Conservation (phyloP, 2,797 vertebrate genomes). For the Emys orbicularis region DNA sequence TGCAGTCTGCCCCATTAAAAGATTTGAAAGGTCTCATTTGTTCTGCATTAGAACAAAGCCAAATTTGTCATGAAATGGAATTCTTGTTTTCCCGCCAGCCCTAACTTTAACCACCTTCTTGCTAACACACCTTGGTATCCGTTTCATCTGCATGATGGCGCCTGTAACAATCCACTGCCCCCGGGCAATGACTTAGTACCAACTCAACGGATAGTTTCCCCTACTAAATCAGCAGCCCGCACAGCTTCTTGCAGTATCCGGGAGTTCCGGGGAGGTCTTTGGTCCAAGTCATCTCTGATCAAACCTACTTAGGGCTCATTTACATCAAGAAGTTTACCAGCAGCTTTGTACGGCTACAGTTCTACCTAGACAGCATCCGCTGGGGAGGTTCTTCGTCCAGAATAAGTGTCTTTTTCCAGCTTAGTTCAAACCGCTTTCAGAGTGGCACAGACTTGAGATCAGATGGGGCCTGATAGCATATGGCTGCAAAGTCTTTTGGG, state of each 20-base stretch:
- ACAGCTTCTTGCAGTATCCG: neutral
- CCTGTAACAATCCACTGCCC: too few species aligned
- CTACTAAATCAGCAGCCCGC: neutral
- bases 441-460: rapidly evolving
- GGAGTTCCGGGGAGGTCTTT: neutral
- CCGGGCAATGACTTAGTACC: neutral
- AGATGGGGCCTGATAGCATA: rapidly evolving
- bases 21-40: neutral
- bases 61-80: neutral
- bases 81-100: neutral
- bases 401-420: neutral
- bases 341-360: neutral
- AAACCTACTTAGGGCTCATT: neutral
- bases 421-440: neutral
- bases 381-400: neutral
- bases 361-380: too few species aligned
- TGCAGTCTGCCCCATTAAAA: neutral
- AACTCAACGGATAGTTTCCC: neutral
- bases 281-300: neutral
- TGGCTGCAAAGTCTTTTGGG: neutral
- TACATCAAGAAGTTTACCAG: neutral
- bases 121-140: neutral
- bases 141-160: neutral
- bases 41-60: neutral
- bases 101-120: neutral